Evolutionary conservation across 2,888 invertebrate genomes (phyloP), one percentile per base, ranked within the genome.

Genomic region (Noctuana brunneofusca): DNA sequence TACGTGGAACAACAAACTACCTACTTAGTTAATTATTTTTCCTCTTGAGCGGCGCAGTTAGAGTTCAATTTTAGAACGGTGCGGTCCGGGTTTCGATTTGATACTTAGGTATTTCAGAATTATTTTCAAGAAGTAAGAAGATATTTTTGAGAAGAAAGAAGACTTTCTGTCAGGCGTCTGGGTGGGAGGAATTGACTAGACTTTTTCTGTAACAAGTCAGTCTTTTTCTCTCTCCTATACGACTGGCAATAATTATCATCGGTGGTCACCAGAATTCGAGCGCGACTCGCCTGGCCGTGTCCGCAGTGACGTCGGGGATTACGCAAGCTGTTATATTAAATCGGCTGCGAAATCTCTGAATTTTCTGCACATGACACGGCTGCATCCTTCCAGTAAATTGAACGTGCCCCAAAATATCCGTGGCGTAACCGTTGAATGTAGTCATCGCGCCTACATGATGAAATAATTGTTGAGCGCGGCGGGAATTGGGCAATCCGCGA

Each of bases 221-320:
- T 95, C 94, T 95, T 95, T 95, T 95, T 94, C 94, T 94, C 94
- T 94, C 94, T 94, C 94, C 94, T 94, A 95, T 94, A 92, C 89
- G 91, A 87, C 86, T 80, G 86, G 87, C 92, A 92, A 92, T 80
- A 83, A 75, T 71, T 86, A 68, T 76, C 91, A 56, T 54, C 66
- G 60, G 59, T 66, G 64, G 52, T 52, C 58, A 32, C 50, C 64
- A 16, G 65, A 49, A 63, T 57, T 18, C 53, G 12, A 54, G 49
- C 52, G 64, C 66, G 64, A 14, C 59, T 57, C 68, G 65, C 64
- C 68, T 69, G 73, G 76, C 75, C 74, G 76, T 83, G 86, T 86
- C 80, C 75, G 89, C 90, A 90, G 91, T 91, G 90, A 87, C 83
- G 85, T 89, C 84, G 82, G 87, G 71, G 87, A 80, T 91, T 89